A percentile compares a stretch with the other conserved stretches of the same genome.
phyloP scores from a whole-genome alignment of 1,140 invertebrate genomes.

The Epicauta chinensis region DNA sequence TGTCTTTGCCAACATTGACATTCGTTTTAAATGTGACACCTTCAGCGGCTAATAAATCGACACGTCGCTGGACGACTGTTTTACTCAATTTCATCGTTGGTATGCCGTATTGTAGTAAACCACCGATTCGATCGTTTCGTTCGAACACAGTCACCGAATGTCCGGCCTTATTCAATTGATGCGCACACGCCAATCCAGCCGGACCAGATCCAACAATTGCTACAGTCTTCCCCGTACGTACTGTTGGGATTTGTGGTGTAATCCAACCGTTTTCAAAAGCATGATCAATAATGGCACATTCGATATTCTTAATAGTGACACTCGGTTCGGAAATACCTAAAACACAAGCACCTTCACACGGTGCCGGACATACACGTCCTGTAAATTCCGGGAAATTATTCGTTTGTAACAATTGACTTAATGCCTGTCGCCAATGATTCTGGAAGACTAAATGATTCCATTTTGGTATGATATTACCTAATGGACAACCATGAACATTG shows the following conservation, averaged over 20 bases:
- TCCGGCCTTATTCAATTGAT: conserved; percentile 89
- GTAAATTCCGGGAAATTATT: conserved; percentile 99
- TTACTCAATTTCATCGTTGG: conserved; percentile 97
- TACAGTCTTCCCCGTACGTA: conserved; percentile 77
- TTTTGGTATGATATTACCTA: conserved; percentile 98
- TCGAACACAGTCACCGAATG: conserved; percentile 88
- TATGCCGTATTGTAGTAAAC: conserved; percentile 94
- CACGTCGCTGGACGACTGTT: conserved; percentile 82
- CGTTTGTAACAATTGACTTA: conserved; percentile 91
- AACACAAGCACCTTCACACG: conserved; percentile 97
- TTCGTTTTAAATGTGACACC: conserved; percentile 89
- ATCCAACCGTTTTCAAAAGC: conserved; percentile 98
- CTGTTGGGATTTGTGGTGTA: conserved; percentile 61
- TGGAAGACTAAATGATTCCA: conserved; percentile 97
- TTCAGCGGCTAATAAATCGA: conserved; percentile 82
- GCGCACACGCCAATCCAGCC: conserved; percentile 90
- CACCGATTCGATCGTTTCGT: conserved; percentile 90
- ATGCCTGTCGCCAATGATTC: conserved; percentile 94
- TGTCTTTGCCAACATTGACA: conserved; percentile 86
- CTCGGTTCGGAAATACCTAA: conserved; percentile 87
- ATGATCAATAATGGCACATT: conserved; percentile 97
- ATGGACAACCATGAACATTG: conserved; percentile 85
- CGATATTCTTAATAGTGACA: conserved; percentile 99
- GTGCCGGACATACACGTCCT: conserved; percentile 95
- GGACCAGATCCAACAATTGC: conserved; percentile 96